phyloP scores from a whole-genome alignment of 2,888 invertebrate species.

The Cremastinae sp. region DNA sequence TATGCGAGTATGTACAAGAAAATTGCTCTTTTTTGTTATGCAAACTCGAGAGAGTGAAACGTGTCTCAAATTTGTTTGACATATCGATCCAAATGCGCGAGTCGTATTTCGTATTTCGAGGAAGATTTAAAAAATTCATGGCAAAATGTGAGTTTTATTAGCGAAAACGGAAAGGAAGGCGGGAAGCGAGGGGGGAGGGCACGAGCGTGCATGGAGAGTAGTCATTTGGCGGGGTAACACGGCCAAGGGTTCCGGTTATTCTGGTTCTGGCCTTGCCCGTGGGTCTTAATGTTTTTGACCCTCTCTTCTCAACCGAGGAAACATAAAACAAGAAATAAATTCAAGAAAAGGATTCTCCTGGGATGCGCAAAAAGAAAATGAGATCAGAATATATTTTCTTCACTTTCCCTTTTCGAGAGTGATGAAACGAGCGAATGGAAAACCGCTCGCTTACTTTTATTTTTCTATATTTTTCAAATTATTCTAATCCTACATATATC shows the following conservation, averaged over 20 bases:
- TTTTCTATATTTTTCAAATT: too few species aligned
- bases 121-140: too few species aligned
- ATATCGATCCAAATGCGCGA: too few species aligned
- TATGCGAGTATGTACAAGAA: too few species aligned
- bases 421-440: too few species aligned
- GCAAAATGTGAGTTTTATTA: slow-evolving; percentile 31
- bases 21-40: too few species aligned
- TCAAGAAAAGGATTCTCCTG: slow-evolving; percentile 46
- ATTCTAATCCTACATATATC: too few species aligned
- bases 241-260: slow-evolving; percentile 72
- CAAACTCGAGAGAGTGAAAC: too few species aligned
- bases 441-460: too few species aligned
- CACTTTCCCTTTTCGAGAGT: too few species aligned
- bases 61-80: too few species aligned
- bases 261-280: slow-evolving; percentile 68
- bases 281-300: slow-evolving; percentile 65
- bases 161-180: slow-evolving; percentile 16
- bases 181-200: not conserved
- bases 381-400: not conserved
- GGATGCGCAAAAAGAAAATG: slow-evolving; percentile 14
- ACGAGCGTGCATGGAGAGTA: slow-evolving; percentile 44
- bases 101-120: too few species aligned
- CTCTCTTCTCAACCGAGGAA: slow-evolving; percentile 43
- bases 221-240: slow-evolving; percentile 58
- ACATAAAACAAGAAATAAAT: slow-evolving; percentile 60